phyloP scores from a whole-genome alignment of 2,888 invertebrate species.

The Alloscopus bannaensis region DNA sequence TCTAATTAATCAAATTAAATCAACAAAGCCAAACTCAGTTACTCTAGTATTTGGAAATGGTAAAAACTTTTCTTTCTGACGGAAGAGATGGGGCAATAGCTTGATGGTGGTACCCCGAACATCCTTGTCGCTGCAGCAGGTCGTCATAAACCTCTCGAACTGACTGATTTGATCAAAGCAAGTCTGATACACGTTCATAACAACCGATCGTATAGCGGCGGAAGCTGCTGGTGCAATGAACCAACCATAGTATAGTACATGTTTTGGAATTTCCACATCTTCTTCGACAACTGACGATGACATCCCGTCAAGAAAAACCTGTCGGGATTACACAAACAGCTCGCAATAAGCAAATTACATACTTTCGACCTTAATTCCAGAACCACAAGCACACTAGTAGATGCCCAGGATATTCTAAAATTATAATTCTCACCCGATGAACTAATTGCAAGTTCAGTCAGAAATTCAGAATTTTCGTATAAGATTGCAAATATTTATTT shows the following conservation, averaged over 20 bases:
- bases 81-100: neutral
- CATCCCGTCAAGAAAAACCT: too few species aligned
- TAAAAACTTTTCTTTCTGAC: neutral
- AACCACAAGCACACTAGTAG: too few species aligned
- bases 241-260: slow-evolving; percentile 63
- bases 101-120: slow-evolving; percentile 7
- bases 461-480: neutral
- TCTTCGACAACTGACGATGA: too few species aligned
- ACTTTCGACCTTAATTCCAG: too few species aligned
- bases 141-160: slow-evolving; percentile 52
- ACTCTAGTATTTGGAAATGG: neutral
- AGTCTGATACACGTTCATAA: slow-evolving; percentile 10
- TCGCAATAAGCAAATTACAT: too few species aligned
- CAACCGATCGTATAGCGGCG: slow-evolving; percentile 15
- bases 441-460: neutral
- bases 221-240: slow-evolving; percentile 46
- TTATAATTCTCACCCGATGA: too few species aligned
- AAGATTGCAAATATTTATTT: too few species aligned
- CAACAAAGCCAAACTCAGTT: neutral
- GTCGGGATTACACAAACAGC: too few species aligned
- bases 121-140: slow-evolving; percentile 42
- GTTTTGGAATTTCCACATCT: slow-evolving; percentile 44
- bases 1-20: slow-evolving; percentile 24
- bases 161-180: slow-evolving; percentile 41
- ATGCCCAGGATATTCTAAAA: too few species aligned